Evolutionary conservation across 2,113 vertebrate genomes (phyloP).

Genomic region (Nematolebias whitei): DNA sequence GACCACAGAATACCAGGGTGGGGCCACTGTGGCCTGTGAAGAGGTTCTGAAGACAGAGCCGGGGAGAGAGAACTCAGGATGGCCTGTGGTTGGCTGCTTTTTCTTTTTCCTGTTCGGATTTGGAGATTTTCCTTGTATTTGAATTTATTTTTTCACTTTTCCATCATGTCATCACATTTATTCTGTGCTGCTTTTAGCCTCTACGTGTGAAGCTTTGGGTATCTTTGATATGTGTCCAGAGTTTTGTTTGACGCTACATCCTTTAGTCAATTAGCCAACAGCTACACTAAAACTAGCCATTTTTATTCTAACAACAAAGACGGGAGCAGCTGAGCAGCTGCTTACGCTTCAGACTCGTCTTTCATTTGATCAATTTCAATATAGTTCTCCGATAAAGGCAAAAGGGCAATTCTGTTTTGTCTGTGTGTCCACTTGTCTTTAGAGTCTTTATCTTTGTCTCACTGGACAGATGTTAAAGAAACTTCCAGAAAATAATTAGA

Average conservation of each 20-base stretch:
- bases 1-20: conserved; percentile 73
- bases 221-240: background rate
- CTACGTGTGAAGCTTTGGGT: background rate
- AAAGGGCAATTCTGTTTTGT: no score
- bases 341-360: background rate
- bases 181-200: background rate
- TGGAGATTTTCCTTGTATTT: conserved; percentile 2
- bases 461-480: no score
- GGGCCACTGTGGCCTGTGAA: conserved; percentile 49
- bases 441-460: no score
- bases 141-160: no score
- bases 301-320: background rate
- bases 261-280: background rate
- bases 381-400: no score
- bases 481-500: no score
- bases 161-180: background rate
- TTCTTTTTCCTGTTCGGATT: conserved; percentile 13
- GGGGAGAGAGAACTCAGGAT: conserved; percentile 16
- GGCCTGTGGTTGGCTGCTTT: conserved; percentile 18
- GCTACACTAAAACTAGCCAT: background rate
- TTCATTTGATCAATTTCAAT: no score
- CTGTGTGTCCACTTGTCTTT: no score
- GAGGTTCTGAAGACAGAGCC: conserved; percentile 20
- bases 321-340: no score
- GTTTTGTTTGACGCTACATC: background rate